These are phyloP conservation scores for Lanius ludovicianus DNA, from an alignment of 2,113 vertebrate species.

Conservation along the genomic window DNA sequence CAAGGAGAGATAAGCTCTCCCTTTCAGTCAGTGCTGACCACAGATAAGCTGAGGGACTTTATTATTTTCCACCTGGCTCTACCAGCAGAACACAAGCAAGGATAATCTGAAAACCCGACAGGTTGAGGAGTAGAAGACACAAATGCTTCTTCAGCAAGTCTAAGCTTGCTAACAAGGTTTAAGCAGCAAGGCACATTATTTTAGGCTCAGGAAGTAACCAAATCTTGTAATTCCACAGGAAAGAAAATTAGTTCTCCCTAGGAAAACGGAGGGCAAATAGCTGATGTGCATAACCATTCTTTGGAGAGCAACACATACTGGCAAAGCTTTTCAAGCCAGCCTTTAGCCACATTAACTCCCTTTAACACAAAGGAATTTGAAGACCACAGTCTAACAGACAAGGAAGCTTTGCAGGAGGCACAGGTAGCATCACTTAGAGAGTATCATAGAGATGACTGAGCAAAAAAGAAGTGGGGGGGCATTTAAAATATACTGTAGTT, in stretches of 20 bases:
- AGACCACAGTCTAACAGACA: neutral
- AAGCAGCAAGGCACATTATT: neutral
- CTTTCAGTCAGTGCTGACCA: constrained; percentile 1
- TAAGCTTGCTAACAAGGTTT: neutral
- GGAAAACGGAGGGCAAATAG: neutral
- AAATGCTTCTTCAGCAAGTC: neutral
- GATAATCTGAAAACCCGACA: constrained; percentile 4
- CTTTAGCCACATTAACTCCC: neutral
- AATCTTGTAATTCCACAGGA: neutral
- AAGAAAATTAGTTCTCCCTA: neutral
- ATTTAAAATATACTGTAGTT: neutral
- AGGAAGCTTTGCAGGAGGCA: neutral
- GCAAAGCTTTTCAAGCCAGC: neutral
- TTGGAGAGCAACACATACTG: neutral
- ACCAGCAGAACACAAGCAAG: neutral
- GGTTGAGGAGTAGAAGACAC: neutral
- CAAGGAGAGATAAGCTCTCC: constrained; percentile 41
- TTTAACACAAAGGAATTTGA: neutral
- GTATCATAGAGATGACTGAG: neutral
- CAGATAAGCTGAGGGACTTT: constrained; percentile 43
- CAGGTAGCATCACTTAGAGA: neutral
- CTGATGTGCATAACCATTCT: neutral
- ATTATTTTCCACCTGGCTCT: constrained; percentile 42
- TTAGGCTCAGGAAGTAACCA: constrained; percentile 29
- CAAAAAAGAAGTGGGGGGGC: neutral